These are phyloP conservation scores for Pycnonotus jocosus DNA, from an alignment of 2,113 vertebrate genomes.

Conservation along the genomic window DNA sequence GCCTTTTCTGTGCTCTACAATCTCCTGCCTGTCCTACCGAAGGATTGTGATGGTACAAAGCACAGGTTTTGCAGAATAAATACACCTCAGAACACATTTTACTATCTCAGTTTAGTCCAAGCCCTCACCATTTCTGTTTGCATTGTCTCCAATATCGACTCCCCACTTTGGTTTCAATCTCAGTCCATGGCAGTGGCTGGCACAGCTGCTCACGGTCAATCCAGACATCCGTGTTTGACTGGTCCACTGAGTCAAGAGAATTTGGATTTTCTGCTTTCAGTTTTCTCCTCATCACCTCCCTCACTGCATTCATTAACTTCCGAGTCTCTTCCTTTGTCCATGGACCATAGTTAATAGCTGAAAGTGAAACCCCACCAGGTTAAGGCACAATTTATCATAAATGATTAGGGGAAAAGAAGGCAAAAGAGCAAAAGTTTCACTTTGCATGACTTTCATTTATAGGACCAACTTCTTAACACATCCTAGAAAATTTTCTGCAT, in stretches of 20 bases:
- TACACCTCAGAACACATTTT: neutral
- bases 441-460: neutral
- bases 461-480: neutral
- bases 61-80: neutral
- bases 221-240: neutral
- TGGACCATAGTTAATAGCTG: conserved; percentile 57
- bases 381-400: neutral
- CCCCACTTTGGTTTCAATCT: conserved; percentile 68
- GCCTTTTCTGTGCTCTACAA: neutral
- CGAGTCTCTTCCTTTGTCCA: conserved; percentile 68
- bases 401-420: neutral
- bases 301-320: conserved; percentile 59
- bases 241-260: neutral
- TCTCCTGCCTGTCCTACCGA: neutral
- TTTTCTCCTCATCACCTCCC: conserved; percentile 58
- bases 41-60: neutral
- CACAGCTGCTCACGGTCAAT: conserved; percentile 50
- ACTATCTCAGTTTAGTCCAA: neutral
- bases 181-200: conserved; percentile 67
- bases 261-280: neutral
- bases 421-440: neutral
- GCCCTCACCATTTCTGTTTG: conserved; percentile 75
- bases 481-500: neutral
- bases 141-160: conserved; percentile 75
- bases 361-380: neutral